Conservation (phyloP, 2,797 vertebrate species). For the Chromis chromis region DNA sequence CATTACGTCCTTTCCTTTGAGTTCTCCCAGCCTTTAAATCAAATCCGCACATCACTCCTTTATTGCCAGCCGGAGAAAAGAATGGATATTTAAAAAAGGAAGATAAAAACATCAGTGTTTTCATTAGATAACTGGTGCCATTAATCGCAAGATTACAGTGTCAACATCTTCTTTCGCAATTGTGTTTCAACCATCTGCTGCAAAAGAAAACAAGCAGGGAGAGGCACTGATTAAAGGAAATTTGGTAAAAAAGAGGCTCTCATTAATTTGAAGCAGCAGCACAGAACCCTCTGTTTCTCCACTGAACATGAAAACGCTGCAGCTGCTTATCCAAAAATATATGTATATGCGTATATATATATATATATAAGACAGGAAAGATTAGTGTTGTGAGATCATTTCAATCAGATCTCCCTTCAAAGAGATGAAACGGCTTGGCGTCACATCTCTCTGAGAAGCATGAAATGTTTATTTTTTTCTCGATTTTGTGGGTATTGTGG, state of each 20-base stretch:
- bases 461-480: slow-evolving; percentile 13
- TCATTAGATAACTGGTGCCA: slow-evolving; percentile 47
- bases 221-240: slow-evolving; percentile 60
- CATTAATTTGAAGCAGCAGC: slow-evolving; percentile 50
- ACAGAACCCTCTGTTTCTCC: slow-evolving; percentile 18
- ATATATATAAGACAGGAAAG: slow-evolving; percentile 3
- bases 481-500: slow-evolving; percentile 6
- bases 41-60: slow-evolving; percentile 3
- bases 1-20: slow-evolving; percentile 17
- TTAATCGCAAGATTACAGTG: slow-evolving; percentile 57
- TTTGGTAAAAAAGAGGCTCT: slow-evolving; percentile 28
- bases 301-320: slow-evolving; percentile 34
- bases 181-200: slow-evolving; percentile 48
- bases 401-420: slow-evolving; percentile 52
- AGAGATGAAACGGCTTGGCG: slow-evolving; percentile 30
- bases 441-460: slow-evolving; percentile 37
- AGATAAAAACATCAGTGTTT: slow-evolving; percentile 40
- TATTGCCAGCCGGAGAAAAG: slow-evolving; percentile 12
- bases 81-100: slow-evolving; percentile 15
- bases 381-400: slow-evolving; percentile 45
- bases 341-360: background rate
- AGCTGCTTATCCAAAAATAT: slow-evolving; percentile 46
- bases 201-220: slow-evolving; percentile 40
- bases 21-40: slow-evolving; percentile 6
- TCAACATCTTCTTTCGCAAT: slow-evolving; percentile 49